Conservation (phyloP, 37 sponge, comb jelly and placozoan genomes). For the Haliclona indistincta region DNA sequence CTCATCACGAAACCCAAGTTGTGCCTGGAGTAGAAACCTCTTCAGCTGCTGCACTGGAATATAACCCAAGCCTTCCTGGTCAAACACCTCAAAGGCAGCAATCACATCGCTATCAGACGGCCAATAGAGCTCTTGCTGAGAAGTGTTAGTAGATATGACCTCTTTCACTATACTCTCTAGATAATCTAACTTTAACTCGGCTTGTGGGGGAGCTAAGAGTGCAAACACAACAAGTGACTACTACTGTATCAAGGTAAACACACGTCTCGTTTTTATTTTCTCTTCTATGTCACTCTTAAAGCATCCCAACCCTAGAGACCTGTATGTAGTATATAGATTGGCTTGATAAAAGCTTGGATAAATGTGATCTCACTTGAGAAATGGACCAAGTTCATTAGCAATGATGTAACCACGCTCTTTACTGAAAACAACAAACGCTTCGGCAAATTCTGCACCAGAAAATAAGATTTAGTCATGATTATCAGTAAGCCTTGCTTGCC, state of each 20-base stretch:
- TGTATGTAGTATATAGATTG: no score
- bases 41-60: conserved; percentile 69
- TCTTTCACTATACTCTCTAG: background rate
- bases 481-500: background rate
- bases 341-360: no score
- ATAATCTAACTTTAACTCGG: background rate
- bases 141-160: background rate
- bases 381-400: conserved; percentile 27
- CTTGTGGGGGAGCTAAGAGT: background rate
- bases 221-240: background rate
- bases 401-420: background rate
- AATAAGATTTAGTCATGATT: background rate
- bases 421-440: conserved; percentile 47
- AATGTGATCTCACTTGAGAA: conserved; percentile 54
- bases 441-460: conserved; percentile 27
- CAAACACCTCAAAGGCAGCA: conserved; percentile 72
- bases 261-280: no score
- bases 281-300: no score
- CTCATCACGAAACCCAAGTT: conserved; percentile 46
- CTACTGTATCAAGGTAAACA: background rate
- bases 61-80: conserved; percentile 63
- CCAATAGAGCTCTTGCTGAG: no score
- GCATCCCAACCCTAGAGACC: no score
- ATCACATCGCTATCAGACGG: conserved; percentile 52
- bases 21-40: conserved; percentile 56